phyloP scores from a whole-genome alignment of 92 coral and sea anemone species.

The Heteractis magnifica region DNA sequence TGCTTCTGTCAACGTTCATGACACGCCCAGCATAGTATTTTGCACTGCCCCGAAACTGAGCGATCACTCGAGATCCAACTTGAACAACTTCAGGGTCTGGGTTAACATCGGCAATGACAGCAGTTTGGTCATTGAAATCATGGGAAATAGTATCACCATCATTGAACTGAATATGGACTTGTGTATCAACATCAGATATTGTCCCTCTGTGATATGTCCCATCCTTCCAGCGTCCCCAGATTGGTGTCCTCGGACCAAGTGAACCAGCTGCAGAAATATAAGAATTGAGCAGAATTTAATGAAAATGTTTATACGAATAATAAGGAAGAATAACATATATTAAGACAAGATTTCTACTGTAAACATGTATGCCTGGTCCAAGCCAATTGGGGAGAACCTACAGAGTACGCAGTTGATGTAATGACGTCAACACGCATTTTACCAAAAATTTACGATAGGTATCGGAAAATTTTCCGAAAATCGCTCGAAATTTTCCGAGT shows the following conservation, averaged over 20 bases:
- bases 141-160: conserved; percentile 61
- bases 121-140: conserved; percentile 38
- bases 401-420: too few species aligned
- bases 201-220: conserved; percentile 49
- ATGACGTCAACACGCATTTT: too few species aligned
- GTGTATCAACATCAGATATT: conserved; percentile 45
- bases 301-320: not conserved
- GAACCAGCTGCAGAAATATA: conserved; percentile 31
- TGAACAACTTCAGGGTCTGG: conserved; percentile 53
- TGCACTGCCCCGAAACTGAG: conserved; percentile 38
- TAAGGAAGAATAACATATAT: too few species aligned
- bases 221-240: conserved; percentile 60
- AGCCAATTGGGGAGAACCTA: too few species aligned
- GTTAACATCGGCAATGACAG: conserved; percentile 50
- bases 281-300: not conserved
- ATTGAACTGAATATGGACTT: conserved; percentile 53
- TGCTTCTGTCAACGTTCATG: conserved; percentile 21
- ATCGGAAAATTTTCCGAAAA: too few species aligned
- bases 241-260: conserved; percentile 50
- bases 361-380: too few species aligned
- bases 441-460: too few species aligned
- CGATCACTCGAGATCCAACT: conserved; percentile 53
- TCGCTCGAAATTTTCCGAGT: too few species aligned
- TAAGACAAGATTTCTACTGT: too few species aligned
- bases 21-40: conserved; percentile 48